Evolutionary conservation across 2,888 invertebrate species (phyloP), one percentile per base, ranked within the genome.

Genomic region (Dryobotodes eremita): DNA sequence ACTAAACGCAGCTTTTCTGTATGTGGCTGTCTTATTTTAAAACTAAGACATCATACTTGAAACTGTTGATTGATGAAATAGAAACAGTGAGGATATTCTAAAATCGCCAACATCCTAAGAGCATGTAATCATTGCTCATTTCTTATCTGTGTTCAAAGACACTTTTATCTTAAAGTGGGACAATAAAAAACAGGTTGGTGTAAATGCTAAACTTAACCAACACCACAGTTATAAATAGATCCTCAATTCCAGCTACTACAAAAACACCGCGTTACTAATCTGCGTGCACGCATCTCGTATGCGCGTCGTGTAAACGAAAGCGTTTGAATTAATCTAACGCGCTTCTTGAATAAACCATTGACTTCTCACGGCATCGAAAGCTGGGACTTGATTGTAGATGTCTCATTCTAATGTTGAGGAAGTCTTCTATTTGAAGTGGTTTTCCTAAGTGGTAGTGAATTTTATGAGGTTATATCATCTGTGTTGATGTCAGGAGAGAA

Each of bases 281-380:
- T 80, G 50, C n/a, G 46, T 48, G 3, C 46, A 42, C 61, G 55
- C 75, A 85, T 85, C 75, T 80, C 17, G 70, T 77, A 88, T 87
- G 81, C 88, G 11, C 23, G 23, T 66, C 86, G 75, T 86, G 75
- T 88, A 88, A 88, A 81, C 71, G 88, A 88, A 88, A 88, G 88
- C 72, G 86, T 69, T 76, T 71, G 86, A 74, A 79, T 81, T 85
- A 86, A 88, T 88, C 88, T 86, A 78, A 79, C 65, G 71, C 88
- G 79, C 85, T 80, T 84, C 79, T 86, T 89, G 88, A 88, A 88
- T 88, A 88, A 88, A 79, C 71, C 76, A 88, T 84, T 42, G 59
- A 74, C 82, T 86, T 88, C 80, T 82, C 89, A 85, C 85, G 81
- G 42, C 68, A 75, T 80, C 70, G 89, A 89, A 88, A 89, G 86